Evolutionary conservation across 2,888 invertebrate species (phyloP).

Genomic region (Melinopterus prodromus): DNA sequence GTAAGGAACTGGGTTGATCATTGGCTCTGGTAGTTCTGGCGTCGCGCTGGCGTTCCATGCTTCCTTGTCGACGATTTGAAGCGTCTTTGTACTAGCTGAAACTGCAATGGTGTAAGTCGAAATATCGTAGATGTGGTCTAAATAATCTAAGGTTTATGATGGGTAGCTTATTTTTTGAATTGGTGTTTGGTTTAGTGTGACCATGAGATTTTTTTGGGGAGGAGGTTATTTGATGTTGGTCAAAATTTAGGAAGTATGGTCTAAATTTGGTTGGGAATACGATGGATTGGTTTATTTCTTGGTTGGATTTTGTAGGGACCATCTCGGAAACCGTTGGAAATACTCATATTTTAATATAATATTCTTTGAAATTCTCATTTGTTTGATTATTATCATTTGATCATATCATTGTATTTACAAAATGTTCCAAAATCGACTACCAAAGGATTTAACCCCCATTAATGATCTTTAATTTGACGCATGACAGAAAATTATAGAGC

Average conservation of each 20-base stretch:
- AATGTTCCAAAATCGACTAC: no score
- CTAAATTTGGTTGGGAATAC: not conserved
- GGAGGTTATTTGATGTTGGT: not conserved
- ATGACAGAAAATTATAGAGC: no score
- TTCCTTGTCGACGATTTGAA: constrained; percentile 56
- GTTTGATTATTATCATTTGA: no score
- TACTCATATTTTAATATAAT: no score
- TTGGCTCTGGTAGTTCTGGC: constrained; percentile 59
- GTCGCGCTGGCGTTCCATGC: constrained; percentile 68
- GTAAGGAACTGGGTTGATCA: constrained; percentile 69
- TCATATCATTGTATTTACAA: no score
- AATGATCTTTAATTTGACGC: no score
- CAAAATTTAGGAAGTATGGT: not conserved
- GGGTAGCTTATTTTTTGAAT: not conserved
- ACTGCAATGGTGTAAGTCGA: not conserved
- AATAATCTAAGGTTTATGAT: not conserved
- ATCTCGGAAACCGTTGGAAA: no score
- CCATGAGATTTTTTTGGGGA: not conserved
- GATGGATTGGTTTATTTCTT: not conserved
- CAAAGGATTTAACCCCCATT: no score
- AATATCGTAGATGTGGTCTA: not conserved
- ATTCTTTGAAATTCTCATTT: no score
- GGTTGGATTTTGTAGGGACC: not conserved
- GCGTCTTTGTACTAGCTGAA: not conserved
- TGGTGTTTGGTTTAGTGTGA: not conserved